phyloP scores from a whole-genome alignment of 1,140 invertebrate genomes.

The Bombus ignitus region DNA sequence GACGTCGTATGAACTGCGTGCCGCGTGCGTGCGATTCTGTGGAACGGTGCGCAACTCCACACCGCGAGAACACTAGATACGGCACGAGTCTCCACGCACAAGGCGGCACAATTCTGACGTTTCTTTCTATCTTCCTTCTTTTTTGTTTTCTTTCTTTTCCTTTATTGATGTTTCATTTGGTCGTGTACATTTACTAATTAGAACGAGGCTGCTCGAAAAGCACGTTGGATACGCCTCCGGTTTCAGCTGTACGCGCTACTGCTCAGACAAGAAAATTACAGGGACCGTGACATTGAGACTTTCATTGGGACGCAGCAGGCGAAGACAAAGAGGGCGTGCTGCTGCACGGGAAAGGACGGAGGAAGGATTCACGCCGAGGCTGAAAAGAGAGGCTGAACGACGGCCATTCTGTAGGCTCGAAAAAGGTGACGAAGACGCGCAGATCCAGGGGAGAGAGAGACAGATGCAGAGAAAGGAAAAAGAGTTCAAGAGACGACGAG shows the following conservation, averaged over 20 bases:
- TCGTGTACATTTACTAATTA: conserved; percentile 66
- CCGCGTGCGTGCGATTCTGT: not conserved
- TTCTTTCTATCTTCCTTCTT: too few relatives aligned
- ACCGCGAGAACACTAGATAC: not conserved
- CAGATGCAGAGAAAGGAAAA: conserved; percentile 43
- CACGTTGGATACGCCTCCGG: not conserved
- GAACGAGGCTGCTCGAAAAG: conserved; percentile 42
- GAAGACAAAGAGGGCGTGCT: not conserved
- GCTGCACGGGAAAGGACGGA: not conserved
- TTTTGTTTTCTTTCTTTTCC: too few relatives aligned
- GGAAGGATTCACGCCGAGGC: not conserved
- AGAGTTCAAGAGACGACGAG: conserved; percentile 53
- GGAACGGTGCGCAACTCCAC: conserved; percentile 14
- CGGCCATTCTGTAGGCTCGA: conserved; percentile 1
- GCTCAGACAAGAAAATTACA: conserved; percentile 64
- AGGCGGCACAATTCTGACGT: not conserved
- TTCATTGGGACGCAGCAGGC: conserved; percentile 16
- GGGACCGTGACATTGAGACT: conserved; percentile 66
- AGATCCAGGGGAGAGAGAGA: not conserved
- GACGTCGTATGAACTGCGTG: conserved; percentile 41
- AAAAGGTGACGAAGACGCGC: conserved; percentile 14
- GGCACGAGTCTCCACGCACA: not conserved
- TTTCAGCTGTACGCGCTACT: conserved; percentile 27
- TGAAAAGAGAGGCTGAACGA: conserved; percentile 2
- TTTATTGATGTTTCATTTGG: conserved; percentile 46